Percentiles rank a stretch among this genome's conserved stretches.
Conservation (phyloP, 2,888 invertebrate genomes). For the Lasioglossum vierecki region DNA sequence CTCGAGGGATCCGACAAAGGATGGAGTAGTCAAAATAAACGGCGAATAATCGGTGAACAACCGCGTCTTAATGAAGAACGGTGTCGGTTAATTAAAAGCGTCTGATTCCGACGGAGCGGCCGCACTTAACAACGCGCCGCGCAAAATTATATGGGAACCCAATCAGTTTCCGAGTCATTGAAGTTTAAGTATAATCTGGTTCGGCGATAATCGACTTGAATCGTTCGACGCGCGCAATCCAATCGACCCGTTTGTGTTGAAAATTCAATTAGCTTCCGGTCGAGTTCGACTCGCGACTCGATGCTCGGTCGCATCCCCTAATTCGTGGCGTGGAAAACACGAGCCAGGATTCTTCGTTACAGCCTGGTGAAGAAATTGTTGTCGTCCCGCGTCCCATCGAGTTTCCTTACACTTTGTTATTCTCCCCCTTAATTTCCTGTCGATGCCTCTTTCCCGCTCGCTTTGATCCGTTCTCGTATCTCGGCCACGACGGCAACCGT, state of each 20-base stretch:
- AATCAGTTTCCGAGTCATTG: conserved; percentile 17
- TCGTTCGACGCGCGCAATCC: conserved; percentile 9
- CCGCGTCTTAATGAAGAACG: neutral
- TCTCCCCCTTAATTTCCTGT: conserved; percentile 7
- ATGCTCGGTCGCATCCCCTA: neutral
- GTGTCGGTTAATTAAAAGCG: conserved; percentile 10
- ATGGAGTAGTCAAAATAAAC: neutral
- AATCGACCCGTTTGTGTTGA: conserved; percentile 1
- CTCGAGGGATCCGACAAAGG: neutral
- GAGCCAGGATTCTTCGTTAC: neutral
- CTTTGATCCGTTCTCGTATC: neutral
- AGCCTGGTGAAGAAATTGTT: neutral
- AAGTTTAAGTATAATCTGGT: conserved; percentile 15
- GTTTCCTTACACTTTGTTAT: neutral
- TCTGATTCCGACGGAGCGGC: neutral
- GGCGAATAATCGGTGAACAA: neutral
- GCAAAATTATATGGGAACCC: neutral
- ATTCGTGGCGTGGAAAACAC: neutral
- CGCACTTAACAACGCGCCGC: neutral
- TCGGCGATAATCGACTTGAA: neutral
- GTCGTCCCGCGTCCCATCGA: neutral
- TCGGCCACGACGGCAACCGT: neutral
- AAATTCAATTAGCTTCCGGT: conserved; percentile 23
- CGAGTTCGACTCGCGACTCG: neutral
- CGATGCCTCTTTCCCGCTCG: neutral